A percentile compares a stretch with the other conserved stretches of the same genome.
Conservation (phyloP, 2,888 invertebrate species). For the Chymomyza procnemis region DNA sequence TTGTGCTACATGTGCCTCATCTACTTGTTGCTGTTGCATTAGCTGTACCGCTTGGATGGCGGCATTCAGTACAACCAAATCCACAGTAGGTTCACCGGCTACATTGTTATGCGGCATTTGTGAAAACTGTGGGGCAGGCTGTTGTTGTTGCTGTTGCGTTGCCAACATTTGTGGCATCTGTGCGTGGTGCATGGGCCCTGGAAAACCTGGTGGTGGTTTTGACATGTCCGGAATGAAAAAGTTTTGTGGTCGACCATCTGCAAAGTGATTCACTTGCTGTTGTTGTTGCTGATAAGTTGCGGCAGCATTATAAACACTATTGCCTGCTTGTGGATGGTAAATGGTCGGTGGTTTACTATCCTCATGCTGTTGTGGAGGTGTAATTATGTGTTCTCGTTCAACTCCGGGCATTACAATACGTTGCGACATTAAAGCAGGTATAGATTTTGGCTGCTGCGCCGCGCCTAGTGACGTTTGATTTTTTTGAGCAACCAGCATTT, state of each 20-base stretch:
- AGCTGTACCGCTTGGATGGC: conserved; percentile 65
- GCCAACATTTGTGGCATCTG: conserved; percentile 3
- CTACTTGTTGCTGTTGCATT: conserved; percentile 30
- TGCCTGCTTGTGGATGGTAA: conserved; percentile 21
- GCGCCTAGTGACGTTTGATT: conserved; percentile 27
- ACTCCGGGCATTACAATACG: conserved; percentile 75
- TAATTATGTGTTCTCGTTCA: conserved; percentile 46
- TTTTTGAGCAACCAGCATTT: conserved; percentile 61
- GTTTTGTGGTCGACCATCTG: conserved; percentile 78
- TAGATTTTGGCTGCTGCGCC: conserved; percentile 50
- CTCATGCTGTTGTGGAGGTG: conserved; percentile 70
- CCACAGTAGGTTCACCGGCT: conserved; percentile 36
- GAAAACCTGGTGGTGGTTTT: conserved; percentile 91
- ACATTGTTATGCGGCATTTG: conserved; percentile 38
- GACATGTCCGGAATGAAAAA: conserved; percentile 88
- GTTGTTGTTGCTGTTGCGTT: conserved; percentile 31
- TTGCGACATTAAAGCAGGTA: conserved; percentile 77
- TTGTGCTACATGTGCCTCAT: conserved; percentile 22
- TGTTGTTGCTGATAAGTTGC: conserved; percentile 45
- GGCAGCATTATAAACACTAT: conserved; percentile 40
- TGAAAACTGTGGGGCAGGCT: conserved; percentile 38
- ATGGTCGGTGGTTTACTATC: conserved; percentile 32
- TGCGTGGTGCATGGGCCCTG: conserved; percentile 46
- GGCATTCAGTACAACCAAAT: conserved; percentile 59
- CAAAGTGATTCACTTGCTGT: conserved; percentile 79